Base-by-base conservation (phyloP, 1,140 invertebrate species). In the Sarcophaga peregrina region DNA sequence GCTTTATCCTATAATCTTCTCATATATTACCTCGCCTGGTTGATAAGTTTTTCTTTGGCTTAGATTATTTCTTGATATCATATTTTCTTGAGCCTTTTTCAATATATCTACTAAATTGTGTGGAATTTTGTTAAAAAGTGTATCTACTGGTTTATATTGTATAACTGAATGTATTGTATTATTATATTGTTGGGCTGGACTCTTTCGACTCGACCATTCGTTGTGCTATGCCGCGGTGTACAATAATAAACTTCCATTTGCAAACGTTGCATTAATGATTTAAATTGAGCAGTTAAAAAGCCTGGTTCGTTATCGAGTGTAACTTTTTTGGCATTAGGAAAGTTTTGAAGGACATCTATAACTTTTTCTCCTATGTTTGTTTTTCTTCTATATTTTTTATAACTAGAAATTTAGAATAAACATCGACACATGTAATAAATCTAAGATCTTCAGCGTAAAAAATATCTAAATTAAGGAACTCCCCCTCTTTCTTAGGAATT, bases 111-210 rank as follows among this genome's bases (percentile, higher is more conserved):
- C 10, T 8, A 7, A 3, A 10, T 9, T 47, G n/a, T 68, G 52
- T 20, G 20, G 2, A 37, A 62, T 25, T 25, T 62, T 81, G 15
- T 81, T 62, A 62, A 85, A 88, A 92, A 83, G n/a, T 6, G 86
- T 84, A 10, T 84, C 85, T 73, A 86, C 82, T 3, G 62, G 81
- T 73, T 73, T 68, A 48, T 72, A 4, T 15, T 82, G 48, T 10
- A 15, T 82, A 15, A 72, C 37, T n/a, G 81, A 82, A 73, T 82
- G 81, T 37, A 82, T 73, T 8, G 17, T 82, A 45, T 48, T 82
- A 68, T 82, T 82, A 68, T 82, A 82, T 73, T 82, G 45, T 73
- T 73, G 58, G 15, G 25, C 25, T 20, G 62, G 8, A 5, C 81
- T 52, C 81, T 82, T 75, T 76, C 82, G 3, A 82, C 45, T 75